Percentiles rank a stretch among this genome's conserved stretches.
Evolutionary conservation across 2,113 vertebrate species (phyloP).

Genomic region (Chaenocephalus aceratus): DNA sequence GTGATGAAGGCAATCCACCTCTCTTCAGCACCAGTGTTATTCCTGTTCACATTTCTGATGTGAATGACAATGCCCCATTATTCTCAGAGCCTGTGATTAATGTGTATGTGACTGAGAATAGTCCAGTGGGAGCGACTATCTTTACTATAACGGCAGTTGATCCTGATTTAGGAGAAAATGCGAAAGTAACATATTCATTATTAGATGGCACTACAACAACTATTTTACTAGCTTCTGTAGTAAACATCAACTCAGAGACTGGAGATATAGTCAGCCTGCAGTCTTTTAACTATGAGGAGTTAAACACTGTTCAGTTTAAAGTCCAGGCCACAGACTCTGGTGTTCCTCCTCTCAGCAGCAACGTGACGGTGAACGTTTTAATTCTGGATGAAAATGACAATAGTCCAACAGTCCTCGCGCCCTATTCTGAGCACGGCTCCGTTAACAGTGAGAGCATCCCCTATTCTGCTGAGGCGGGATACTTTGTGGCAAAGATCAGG

Average conservation of each 20-base stretch:
- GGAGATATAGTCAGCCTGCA: conserved; percentile 85
- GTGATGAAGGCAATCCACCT: conserved; percentile 85
- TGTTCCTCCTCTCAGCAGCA: conserved; percentile 83
- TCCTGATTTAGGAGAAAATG: conserved; percentile 82
- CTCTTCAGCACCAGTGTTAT: conserved; percentile 79
- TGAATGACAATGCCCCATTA: conserved; percentile 89
- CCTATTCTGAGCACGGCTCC: conserved; percentile 30
- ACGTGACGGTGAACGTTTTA: conserved; percentile 84
- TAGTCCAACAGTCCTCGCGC: conserved; percentile 76
- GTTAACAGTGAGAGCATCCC: no score
- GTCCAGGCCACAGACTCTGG: conserved; percentile 88
- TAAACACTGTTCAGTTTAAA: conserved; percentile 83
- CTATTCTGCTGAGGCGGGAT: no score
- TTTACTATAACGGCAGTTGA: conserved; percentile 83
- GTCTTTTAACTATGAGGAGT: conserved; percentile 88
- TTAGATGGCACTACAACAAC: not conserved
- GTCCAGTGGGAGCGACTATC: conserved; percentile 78
- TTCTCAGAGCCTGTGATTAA: conserved; percentile 78
- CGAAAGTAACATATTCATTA: conserved; percentile 77
- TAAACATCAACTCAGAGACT: conserved; percentile 83
- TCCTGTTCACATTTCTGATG: conserved; percentile 85
- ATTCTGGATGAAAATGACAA: conserved; percentile 90
- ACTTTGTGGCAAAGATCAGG: no score
- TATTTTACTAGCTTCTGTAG: conserved; percentile 34
- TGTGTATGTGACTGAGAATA: conserved; percentile 87